A percentile compares a stretch with the other conserved stretches of the same genome.
Conservation (phyloP, 2,888 invertebrate species). For the Scaptomyza tumidula region DNA sequence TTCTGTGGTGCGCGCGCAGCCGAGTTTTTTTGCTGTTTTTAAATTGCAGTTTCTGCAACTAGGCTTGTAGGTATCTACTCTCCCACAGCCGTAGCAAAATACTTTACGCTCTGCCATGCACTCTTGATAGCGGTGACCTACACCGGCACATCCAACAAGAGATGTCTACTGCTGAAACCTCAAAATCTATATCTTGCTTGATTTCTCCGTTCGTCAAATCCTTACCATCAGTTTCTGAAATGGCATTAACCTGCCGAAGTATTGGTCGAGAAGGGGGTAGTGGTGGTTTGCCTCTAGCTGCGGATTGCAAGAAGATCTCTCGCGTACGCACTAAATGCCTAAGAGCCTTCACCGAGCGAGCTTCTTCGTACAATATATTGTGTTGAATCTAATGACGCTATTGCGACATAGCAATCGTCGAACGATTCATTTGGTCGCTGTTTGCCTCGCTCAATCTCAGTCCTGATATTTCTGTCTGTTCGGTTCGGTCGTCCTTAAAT, state of each 20-base stretch:
- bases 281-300: background rate
- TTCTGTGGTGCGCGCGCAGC: background rate
- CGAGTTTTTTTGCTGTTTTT: background rate
- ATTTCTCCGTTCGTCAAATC: background rate
- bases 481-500: background rate
- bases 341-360: background rate
- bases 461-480: background rate
- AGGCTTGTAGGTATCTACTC: background rate
- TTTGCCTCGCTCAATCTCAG: background rate
- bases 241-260: background rate
- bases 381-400: background rate
- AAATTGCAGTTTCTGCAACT: background rate
- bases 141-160: background rate
- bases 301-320: background rate
- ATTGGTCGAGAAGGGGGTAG: background rate
- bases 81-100: background rate
- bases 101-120: background rate
- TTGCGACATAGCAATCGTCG: background rate
- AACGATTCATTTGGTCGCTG: background rate
- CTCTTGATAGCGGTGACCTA: background rate
- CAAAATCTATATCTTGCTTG: background rate
- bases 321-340: background rate
- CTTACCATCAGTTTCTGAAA: background rate
- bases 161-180: background rate
- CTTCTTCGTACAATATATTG: background rate